Conservation (phyloP, 1,140 invertebrate genomes). For the Tigriopus japonicus region DNA sequence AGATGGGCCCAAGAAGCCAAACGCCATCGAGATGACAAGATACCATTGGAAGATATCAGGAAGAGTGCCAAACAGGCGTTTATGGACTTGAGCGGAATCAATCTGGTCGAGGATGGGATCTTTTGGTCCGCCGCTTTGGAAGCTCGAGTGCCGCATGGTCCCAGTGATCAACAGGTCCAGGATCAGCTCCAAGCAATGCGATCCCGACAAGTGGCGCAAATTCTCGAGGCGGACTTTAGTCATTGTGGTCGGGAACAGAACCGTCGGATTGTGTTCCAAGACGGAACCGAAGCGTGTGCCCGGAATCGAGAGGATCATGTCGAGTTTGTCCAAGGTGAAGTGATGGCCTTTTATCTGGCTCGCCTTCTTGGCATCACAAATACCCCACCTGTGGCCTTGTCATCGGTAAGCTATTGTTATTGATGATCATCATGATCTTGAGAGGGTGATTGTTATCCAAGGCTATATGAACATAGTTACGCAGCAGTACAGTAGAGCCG, state of each 20-base stretch:
- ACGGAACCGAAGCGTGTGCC: not conserved
- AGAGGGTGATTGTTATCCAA: no score
- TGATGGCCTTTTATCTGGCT: conserved; percentile 5
- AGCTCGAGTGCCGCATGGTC: not conserved
- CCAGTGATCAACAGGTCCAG: not conserved
- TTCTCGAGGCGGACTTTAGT: not conserved
- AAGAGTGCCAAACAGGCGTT: no score
- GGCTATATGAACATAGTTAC: no score
- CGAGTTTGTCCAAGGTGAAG: conserved; percentile 4
- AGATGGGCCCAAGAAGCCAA: no score
- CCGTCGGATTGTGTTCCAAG: not conserved
- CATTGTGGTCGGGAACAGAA: conserved; percentile 5
- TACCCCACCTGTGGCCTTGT: not conserved
- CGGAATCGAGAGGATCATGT: not conserved
- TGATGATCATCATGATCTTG: no score
- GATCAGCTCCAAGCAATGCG: not conserved
- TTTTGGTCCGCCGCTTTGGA: not conserved
- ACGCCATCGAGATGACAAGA: no score
- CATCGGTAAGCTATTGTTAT: not conserved
- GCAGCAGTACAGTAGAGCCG: no score
- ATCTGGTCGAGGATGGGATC: not conserved
- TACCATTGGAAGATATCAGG: no score
- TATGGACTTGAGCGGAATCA: not conserved
- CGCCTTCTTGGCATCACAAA: not conserved
- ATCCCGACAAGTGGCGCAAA: no score